Evolutionary conservation across 2,888 invertebrate genomes (phyloP), one percentile per base, ranked within the genome.

Genomic region (Netelia virgata): DNA sequence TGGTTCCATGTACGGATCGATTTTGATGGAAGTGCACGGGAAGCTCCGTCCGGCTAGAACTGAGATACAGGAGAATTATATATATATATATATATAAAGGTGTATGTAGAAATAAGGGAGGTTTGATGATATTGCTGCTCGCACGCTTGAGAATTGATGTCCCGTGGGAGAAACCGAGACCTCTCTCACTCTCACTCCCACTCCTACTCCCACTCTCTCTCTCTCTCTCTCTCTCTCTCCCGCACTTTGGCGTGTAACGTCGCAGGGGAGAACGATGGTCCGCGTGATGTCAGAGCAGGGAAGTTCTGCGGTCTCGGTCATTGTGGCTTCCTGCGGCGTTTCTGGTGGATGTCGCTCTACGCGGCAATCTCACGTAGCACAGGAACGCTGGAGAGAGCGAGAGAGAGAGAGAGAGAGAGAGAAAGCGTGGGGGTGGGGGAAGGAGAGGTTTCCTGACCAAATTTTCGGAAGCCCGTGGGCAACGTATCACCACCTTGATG

Each of bases 261-360:
- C 55, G 55, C 28, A 64, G 57, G 70, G 61, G 43, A 23, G 74
- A 47, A 14, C 47, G 59, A 77, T 68, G 57, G 57, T 78, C 78
- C 47, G 16, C 43, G 64, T 47, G 69, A 74, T 78, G 84, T 84
- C 81, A 70, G 81, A 78, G 69, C 77, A 82, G 77, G 59, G 59
- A 77, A 36, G 55, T 36, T 68, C 63, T 74, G 84, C 64, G 84
- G 84, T 84, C 23, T 80, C 76, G 84, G 72, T 76, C 80, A 74
- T 59, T 82, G 81, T 20, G 81, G 84, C 63, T 84, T 78, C 47
- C 47, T 47, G 47, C 47, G 47, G 47, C 14, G 47, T 47, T 47
- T 47, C 47, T 47, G 69, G 23, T 55, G 41, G 18, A 70, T 36
- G 69, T 79, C 69, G 23, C 9, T 57, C 36, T 55, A 55, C 43